Evolutionary conservation across 2,888 invertebrate species (phyloP).

Genomic region (Antheraea assamensis): DNA sequence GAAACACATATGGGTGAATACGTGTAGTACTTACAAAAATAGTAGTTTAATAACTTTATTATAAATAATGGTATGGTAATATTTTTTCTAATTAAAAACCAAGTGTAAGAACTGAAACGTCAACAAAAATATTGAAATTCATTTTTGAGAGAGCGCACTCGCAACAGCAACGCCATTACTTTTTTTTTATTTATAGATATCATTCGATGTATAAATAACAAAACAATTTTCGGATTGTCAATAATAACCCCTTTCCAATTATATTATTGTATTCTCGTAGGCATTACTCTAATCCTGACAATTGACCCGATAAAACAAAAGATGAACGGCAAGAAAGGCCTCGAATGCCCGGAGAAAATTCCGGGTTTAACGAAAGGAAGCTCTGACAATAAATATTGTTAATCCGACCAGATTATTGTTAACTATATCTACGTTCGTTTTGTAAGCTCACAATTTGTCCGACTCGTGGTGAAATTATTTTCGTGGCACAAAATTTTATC

Average conservation of each 20-base stretch:
- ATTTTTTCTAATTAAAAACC: too few relatives aligned
- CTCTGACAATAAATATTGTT: constrained; percentile 57
- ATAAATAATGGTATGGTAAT: too few relatives aligned
- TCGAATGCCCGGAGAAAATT: constrained; percentile 41
- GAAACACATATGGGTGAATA: too few relatives aligned
- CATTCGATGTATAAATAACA: too few relatives aligned
- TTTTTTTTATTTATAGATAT: too few relatives aligned
- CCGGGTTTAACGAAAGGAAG: constrained; percentile 50
- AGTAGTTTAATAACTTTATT: too few relatives aligned
- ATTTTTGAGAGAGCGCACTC: too few relatives aligned
- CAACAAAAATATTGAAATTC: too few relatives aligned
- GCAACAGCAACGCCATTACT: too few relatives aligned
- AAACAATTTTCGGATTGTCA: not conserved
- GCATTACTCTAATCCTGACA: constrained; percentile 18
- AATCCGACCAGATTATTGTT: constrained; percentile 49
- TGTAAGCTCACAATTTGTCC: constrained; percentile 35
- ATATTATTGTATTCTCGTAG: not conserved
- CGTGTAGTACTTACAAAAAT: too few relatives aligned
- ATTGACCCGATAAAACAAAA: constrained; percentile 23
- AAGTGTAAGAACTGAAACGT: too few relatives aligned
- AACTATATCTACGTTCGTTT: constrained; percentile 38
- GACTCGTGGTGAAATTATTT: constrained; percentile 1
- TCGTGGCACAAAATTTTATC: not conserved
- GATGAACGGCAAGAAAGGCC: constrained; percentile 18
- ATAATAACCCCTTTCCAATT: not conserved